Evolutionary conservation across 2,888 invertebrate genomes (phyloP).

Genomic region (Tinea semifulvella): DNA sequence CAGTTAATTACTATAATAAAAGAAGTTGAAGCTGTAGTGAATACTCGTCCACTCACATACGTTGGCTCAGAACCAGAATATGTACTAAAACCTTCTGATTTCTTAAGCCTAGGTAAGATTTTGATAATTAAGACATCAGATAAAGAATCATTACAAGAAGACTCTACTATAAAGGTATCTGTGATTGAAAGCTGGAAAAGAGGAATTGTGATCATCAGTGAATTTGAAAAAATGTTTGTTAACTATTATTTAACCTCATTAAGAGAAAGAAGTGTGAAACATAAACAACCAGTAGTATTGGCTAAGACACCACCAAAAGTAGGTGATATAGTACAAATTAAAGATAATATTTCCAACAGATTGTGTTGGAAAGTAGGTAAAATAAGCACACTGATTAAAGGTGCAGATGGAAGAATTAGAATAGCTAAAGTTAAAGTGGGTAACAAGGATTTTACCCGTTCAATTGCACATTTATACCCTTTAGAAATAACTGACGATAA

Average conservation of each 20-base stretch:
- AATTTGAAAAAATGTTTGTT: slow-evolving; percentile 9
- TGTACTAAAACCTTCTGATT: slow-evolving; percentile 18
- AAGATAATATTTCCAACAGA: slow-evolving; percentile 13
- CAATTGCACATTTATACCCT: slow-evolving; percentile 11
- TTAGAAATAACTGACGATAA: not conserved
- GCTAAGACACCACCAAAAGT: not conserved
- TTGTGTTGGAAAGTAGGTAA: slow-evolving; percentile 13
- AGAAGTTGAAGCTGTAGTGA: slow-evolving; percentile 19
- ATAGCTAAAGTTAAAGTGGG: slow-evolving; percentile 9
- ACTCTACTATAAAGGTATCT: not conserved
- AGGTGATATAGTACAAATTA: slow-evolving; percentile 16
- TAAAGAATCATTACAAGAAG: not conserved
- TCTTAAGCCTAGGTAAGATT: slow-evolving; percentile 5
- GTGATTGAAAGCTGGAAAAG: not conserved
- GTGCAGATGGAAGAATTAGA: slow-evolving; percentile 4
- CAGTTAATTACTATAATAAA: slow-evolving; percentile 17
- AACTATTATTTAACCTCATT: slow-evolving; percentile 14
- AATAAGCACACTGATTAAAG: not conserved
- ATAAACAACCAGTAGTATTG: slow-evolving; percentile 11
- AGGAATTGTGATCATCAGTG: not conserved
- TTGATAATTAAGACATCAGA: not conserved
- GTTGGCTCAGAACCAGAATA: slow-evolving; percentile 16
- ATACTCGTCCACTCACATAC: slow-evolving; percentile 17
- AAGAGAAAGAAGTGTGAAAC: slow-evolving; percentile 13
- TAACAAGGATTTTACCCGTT: slow-evolving; percentile 7